phyloP scores from a whole-genome alignment of 2,888 invertebrate species.

The Plebejus melissa region DNA sequence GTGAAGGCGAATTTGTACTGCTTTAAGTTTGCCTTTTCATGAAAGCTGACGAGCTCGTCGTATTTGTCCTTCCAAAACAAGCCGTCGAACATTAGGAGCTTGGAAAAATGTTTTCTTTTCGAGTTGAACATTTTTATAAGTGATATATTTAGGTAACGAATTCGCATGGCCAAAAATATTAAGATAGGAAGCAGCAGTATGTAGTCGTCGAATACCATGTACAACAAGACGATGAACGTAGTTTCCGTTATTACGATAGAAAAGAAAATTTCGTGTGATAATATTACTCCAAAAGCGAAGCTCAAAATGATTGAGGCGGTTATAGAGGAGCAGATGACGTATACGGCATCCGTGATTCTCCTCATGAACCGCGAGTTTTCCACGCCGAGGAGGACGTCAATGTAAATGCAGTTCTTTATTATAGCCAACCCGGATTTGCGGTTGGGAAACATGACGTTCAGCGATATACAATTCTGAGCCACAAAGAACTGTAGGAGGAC shows the following conservation, averaged over 20 bases:
- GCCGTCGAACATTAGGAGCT: constrained; percentile 47
- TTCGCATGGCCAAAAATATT: constrained; percentile 38
- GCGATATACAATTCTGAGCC: constrained; percentile 44
- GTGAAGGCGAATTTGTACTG: constrained; percentile 46
- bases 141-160: constrained; percentile 55
- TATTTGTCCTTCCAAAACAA: constrained; percentile 51
- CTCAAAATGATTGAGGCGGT: neutral
- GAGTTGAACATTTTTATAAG: constrained; percentile 51
- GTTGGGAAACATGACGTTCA: constrained; percentile 48
- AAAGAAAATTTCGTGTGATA: constrained; percentile 22
- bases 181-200: neutral
- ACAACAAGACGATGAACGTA: constrained; percentile 22
- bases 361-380: constrained; percentile 58
- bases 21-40: constrained; percentile 41
- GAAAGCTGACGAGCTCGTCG: constrained; percentile 48
- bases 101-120: constrained; percentile 48
- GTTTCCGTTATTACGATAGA: constrained; percentile 25
- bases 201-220: constrained; percentile 21
- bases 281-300: constrained; percentile 4
- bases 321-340: neutral
- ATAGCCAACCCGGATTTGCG: constrained; percentile 43
- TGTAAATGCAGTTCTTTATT: constrained; percentile 46
- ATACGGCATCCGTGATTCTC: constrained; percentile 41
- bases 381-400: constrained; percentile 52
- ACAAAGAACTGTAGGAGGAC: constrained; percentile 44